phyloP scores from a whole-genome alignment of 2,113 vertebrate species.

The Coptodon bakossiorum region DNA sequence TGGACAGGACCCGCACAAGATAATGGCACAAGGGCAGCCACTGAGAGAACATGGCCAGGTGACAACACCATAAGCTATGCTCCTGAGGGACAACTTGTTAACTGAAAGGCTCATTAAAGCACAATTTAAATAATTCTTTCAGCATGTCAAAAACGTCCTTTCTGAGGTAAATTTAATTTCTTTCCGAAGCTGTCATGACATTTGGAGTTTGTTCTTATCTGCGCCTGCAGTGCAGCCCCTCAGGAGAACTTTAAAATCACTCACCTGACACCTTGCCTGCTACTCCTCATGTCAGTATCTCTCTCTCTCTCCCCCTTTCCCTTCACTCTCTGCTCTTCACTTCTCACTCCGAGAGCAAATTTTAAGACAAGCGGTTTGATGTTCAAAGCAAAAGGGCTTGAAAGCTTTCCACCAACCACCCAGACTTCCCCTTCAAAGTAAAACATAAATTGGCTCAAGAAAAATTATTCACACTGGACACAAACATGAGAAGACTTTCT shows the following conservation, averaged over 20 bases:
- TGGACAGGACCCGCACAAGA: not conserved
- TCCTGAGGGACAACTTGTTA: conserved; percentile 41
- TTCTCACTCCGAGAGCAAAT: conserved; percentile 49
- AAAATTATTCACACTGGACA: conserved; percentile 53
- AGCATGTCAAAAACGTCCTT: conserved; percentile 89
- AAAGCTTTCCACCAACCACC: conserved; percentile 56
- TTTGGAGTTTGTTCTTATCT: conserved; percentile 63
- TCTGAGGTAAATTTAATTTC: conserved; percentile 84
- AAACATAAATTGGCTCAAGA: conserved; percentile 55
- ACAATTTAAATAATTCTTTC: conserved; percentile 90
- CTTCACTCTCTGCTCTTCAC: conserved; percentile 20
- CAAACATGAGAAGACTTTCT: conserved; percentile 33
- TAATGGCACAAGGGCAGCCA: conserved; percentile 7
- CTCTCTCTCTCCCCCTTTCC: not conserved
- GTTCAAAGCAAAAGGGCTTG: conserved; percentile 58
- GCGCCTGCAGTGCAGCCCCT: conserved; percentile 38
- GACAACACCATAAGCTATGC: conserved; percentile 78
- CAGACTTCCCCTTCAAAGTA: conserved; percentile 49
- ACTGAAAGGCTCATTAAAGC: conserved; percentile 86
- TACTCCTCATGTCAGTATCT: conserved; percentile 2
- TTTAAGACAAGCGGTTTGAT: conserved; percentile 62
- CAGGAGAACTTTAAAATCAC: conserved; percentile 54
- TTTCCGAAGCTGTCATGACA: conserved; percentile 58
- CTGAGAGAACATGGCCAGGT: conserved; percentile 69
- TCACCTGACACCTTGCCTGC: conserved; percentile 43